phyloP scores from a whole-genome alignment of 2,797 vertebrate genomes.

The Liasis olivaceus region DNA sequence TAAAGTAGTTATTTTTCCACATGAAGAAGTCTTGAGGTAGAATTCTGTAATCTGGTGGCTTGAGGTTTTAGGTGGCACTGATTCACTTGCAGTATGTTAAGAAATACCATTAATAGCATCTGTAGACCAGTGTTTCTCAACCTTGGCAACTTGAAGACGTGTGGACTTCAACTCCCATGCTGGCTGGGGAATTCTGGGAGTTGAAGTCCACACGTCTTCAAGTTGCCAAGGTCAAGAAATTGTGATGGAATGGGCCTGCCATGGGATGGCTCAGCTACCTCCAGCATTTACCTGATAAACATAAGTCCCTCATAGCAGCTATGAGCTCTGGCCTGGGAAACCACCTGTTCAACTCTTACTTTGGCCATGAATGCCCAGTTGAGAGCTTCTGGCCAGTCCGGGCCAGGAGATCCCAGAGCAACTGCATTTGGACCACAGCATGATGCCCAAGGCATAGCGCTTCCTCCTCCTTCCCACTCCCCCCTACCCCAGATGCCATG shows the following conservation, averaged over 20 bases:
- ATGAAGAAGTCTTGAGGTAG: not conserved
- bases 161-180: too few species aligned
- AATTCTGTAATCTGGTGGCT: not conserved
- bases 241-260: too few species aligned
- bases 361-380: not conserved
- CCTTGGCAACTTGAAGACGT: too few species aligned
- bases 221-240: too few species aligned
- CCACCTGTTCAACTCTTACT: not conserved
- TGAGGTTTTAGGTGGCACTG: not conserved
- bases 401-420: not conserved
- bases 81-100: not conserved
- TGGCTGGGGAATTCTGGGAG: too few species aligned
- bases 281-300: not conserved
- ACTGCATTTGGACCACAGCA: not conserved
- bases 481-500: not conserved
- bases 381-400: not conserved
- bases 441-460: not conserved
- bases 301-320: not conserved
- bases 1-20: not conserved
- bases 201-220: too few species aligned
- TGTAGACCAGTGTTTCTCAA: too few species aligned
- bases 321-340: not conserved
- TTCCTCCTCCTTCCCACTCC: not conserved
- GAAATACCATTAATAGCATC: not conserved
- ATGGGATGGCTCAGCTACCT: not conserved